These are phyloP conservation scores for Vanessa cardui DNA, from an alignment of 2,888 invertebrate species.

Conservation along the genomic window DNA sequence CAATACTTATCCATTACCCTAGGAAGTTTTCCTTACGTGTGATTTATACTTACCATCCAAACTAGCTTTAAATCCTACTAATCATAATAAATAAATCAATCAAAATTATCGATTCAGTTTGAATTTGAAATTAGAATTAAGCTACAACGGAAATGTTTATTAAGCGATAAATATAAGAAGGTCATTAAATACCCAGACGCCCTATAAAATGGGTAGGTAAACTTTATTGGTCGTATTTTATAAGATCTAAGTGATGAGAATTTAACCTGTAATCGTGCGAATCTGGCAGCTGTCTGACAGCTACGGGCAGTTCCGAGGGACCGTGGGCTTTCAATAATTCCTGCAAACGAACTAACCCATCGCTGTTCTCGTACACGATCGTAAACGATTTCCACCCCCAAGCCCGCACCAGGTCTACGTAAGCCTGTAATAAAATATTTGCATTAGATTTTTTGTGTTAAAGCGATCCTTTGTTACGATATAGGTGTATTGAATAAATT, in stretches of 20 bases:
- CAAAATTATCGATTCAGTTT: too few relatives aligned
- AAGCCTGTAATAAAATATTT: conserved; percentile 84
- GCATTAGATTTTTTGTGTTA: conserved; percentile 12
- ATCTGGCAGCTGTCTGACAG: conserved; percentile 92
- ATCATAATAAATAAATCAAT: too few relatives aligned
- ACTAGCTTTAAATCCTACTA: too few relatives aligned
- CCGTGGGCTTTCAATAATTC: conserved; percentile 94
- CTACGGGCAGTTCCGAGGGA: conserved; percentile 91
- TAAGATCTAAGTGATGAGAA: conserved; percentile 24
- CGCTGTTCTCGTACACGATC: conserved; percentile 97
- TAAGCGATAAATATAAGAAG: background rate
- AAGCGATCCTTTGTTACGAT: conserved; percentile 6
- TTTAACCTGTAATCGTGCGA: conserved; percentile 91
- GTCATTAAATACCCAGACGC: background rate
- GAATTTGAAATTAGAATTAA: background rate
- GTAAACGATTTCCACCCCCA: conserved; percentile 98
- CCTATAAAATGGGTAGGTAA: background rate
- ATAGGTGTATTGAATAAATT: background rate
- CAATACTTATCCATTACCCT: too few relatives aligned
- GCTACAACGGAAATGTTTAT: background rate
- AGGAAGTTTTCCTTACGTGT: too few relatives aligned
- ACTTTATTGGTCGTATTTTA: background rate
- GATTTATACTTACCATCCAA: too few relatives aligned
- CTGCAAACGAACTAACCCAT: conserved; percentile 93
- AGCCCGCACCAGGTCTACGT: conserved; percentile 93